phyloP scores from a whole-genome alignment of 2,113 vertebrate species.

The Cottus gobio region DNA sequence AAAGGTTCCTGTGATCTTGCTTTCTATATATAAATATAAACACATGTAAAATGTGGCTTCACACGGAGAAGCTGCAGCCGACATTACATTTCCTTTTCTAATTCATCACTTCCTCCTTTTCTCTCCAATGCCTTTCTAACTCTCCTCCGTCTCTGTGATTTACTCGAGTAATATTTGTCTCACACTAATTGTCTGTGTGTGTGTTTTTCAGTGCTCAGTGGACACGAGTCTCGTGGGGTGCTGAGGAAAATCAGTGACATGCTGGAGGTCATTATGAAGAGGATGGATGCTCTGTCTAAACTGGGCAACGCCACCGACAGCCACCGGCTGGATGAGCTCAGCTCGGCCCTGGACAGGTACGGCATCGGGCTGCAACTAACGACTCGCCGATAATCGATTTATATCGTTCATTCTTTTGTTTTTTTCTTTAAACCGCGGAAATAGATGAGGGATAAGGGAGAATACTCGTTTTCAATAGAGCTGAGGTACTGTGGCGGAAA shows the following conservation, averaged over 20 bases:
- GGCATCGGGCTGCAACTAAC: not conserved
- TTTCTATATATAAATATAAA: not conserved
- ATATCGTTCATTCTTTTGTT: not conserved
- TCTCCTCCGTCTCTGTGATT: not conserved
- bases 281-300: slow-evolving; percentile 91
- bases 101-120: not conserved
- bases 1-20: not conserved
- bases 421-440: not conserved
- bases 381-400: not conserved
- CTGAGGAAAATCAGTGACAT: slow-evolving; percentile 96
- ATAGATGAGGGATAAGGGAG: not conserved
- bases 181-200: not conserved
- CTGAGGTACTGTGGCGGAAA: too few relatives aligned
- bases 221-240: slow-evolving; percentile 91
- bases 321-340: slow-evolving; percentile 85
- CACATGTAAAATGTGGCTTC: not conserved
- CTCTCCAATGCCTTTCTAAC: not conserved
- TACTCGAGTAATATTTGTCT: not conserved
- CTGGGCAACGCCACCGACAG: slow-evolving; percentile 89
- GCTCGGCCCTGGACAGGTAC: slow-evolving; percentile 89
- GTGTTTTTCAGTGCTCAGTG: slow-evolving; percentile 84
- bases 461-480: not conserved
- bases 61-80: not conserved
- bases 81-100: not conserved
- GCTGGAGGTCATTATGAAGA: slow-evolving; percentile 94